Evolutionary conservation across 2,888 invertebrate genomes (phyloP), one percentile per base, ranked within the genome.

Genomic region (Oasisia sp.): DNA sequence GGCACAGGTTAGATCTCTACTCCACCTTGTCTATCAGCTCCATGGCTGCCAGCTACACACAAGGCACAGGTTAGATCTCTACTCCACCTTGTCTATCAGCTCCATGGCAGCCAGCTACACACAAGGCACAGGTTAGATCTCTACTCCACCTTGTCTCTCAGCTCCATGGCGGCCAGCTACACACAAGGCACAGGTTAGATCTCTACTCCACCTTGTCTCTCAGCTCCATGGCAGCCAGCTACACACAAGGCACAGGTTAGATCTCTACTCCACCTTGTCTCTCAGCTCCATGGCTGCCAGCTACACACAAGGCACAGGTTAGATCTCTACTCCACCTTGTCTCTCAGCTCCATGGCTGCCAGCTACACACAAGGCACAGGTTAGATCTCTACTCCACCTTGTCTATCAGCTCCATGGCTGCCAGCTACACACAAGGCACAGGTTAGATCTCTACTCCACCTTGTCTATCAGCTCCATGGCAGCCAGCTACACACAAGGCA

Each of bases 141-240:
- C n/a, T n/a, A n/a, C n/a, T n/a, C 97, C 94, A 98, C 97, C 91
- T 97, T 97, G 38, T 91, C 90, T 38, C 93, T 89, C 93, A 97
- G 96, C 90, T 97, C 96, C 93, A 97, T 95, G n/a, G 97, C 97
- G 91, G 97, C 97, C 93, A 96, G 96, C 97, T 97, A 95, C 27
- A 96, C n/a, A 50, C 38, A 38, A 38, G 38, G n/a, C n/a, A n/a
- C n/a, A n/a, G n/a, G n/a, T n/a, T n/a, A n/a, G n/a, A n/a, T n/a
- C n/a, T n/a, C n/a, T n/a, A n/a, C n/a, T n/a, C 97, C 94, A 98
- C 97, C 91, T 97, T 97, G 38, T 91, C 90, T 38, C 93, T 89
- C 93, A 97, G 96, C 90, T 97, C 96, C 93, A 97, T 95, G n/a
- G 97, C 97, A 91, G 97, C 97, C 93, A 96, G 96, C 97, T 97